Evolutionary conservation across 2,797 vertebrate genomes (phyloP).

Genomic region (Sebastes variabilis): DNA sequence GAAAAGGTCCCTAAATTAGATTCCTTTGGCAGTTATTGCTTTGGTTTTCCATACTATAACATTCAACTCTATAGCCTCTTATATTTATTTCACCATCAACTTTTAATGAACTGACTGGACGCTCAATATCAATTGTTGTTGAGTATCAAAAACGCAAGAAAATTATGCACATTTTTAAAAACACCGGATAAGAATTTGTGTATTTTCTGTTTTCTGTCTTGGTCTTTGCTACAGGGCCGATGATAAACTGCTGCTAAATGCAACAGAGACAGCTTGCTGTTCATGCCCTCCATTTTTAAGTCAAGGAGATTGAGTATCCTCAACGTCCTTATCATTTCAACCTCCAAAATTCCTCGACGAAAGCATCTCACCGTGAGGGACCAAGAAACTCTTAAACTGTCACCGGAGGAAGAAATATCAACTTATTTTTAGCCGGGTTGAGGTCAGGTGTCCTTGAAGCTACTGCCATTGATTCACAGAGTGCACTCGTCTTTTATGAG

Average conservation of each 20-base stretch:
- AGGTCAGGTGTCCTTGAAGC: constrained; percentile 66
- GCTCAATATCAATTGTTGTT: not conserved
- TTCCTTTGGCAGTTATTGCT: not conserved
- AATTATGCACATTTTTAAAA: not conserved
- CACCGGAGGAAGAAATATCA: constrained; percentile 51
- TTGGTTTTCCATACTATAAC: not conserved
- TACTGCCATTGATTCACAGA: constrained; percentile 24
- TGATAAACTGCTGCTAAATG: not conserved
- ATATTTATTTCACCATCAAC: not conserved
- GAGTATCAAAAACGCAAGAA: not conserved
- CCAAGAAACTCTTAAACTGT: constrained; percentile 57
- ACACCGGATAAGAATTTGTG: not conserved
- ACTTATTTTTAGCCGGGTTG: constrained; percentile 64
- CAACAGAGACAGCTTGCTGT: not conserved
- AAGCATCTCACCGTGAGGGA: not conserved
- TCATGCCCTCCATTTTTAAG: not conserved
- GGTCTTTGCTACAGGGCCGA: not conserved
- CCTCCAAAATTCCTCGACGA: constrained; percentile 5
- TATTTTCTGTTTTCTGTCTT: not conserved
- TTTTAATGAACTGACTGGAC: not conserved
- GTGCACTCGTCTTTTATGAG: constrained; percentile 43
- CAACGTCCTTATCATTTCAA: constrained; percentile 23
- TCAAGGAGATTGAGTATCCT: not conserved
- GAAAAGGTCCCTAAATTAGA: not conserved
- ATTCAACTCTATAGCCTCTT: not conserved